phyloP scores from a whole-genome alignment of 2,888 invertebrate species.

The Nysson spinosus region DNA sequence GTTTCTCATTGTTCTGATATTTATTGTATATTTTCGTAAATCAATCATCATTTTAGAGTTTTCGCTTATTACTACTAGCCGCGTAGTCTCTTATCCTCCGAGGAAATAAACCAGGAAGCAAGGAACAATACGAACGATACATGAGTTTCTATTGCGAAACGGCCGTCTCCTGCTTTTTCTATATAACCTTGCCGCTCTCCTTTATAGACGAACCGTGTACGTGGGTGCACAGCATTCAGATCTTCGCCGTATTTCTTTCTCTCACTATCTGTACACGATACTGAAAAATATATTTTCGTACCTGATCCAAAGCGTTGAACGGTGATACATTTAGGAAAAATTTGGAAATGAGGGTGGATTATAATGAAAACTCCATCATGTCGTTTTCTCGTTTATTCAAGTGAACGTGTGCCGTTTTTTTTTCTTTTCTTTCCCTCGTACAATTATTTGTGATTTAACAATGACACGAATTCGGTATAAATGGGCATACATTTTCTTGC shows the following conservation, averaged over 20 bases:
- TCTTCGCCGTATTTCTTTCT: neutral
- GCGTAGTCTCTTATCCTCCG: no score
- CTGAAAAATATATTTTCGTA: constrained; percentile 43
- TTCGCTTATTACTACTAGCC: no score
- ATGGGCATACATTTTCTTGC: constrained; percentile 16
- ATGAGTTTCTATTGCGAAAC: constrained; percentile 1
- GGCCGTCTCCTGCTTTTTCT: neutral
- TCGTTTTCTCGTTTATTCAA: constrained; percentile 60
- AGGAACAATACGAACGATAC: neutral
- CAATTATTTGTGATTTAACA: constrained; percentile 33
- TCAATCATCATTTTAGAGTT: neutral
- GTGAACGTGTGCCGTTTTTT: no score
- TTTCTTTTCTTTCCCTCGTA: constrained; percentile 49
- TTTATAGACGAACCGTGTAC: no score
- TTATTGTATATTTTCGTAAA: constrained; percentile 10
- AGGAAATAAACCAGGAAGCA: neutral
- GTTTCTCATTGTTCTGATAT: constrained; percentile 7
- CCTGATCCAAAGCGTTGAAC: no score
- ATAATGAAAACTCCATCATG: constrained; percentile 7
- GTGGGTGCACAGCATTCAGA: neutral
- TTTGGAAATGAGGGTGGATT: no score
- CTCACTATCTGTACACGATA: constrained; percentile 17
- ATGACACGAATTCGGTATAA: constrained; percentile 30
- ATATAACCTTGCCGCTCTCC: no score
- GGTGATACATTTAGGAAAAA: no score